Percentiles rank a stretch among this genome's conserved stretches.
Conservation (phyloP, 53 echinoderm and acorn worm genomes). For the Actinopyga echinites region DNA sequence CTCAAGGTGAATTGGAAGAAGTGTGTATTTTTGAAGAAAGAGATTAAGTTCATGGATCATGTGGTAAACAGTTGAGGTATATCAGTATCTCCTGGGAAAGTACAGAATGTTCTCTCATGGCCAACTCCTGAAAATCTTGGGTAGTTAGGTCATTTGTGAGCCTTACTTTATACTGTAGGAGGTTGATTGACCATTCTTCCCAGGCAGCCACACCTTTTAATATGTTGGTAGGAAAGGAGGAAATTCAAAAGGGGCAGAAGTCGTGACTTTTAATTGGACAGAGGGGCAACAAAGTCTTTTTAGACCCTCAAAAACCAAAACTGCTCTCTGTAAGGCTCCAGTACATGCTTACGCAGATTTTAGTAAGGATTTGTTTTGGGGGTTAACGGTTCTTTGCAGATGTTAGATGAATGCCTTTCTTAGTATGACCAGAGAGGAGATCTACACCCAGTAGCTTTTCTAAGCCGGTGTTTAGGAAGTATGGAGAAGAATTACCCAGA, state of each 20-base stretch:
- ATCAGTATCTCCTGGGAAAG: slow-evolving; percentile 47
- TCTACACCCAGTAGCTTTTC: slow-evolving; percentile 3
- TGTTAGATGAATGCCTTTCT: slow-evolving; percentile 13
- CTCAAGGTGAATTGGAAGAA: slow-evolving; percentile 10
- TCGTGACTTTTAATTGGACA: slow-evolving; percentile 5
- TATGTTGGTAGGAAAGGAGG: slow-evolving; percentile 16
- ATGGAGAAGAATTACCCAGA: slow-evolving; percentile 21
- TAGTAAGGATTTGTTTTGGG: slow-evolving; percentile 35
- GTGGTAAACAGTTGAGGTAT: slow-evolving; percentile 35
- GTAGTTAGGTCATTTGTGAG: slow-evolving; percentile 45
- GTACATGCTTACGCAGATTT: slow-evolving; percentile 50
- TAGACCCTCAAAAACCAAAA: slow-evolving; percentile 38
- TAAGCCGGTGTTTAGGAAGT: neutral
- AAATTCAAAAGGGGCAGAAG: neutral
- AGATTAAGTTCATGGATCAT: slow-evolving; percentile 53
- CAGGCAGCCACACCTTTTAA: slow-evolving; percentile 45
- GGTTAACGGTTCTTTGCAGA: slow-evolving; percentile 50
- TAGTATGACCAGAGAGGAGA: neutral
- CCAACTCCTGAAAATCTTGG: slow-evolving; percentile 16
- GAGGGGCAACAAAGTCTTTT: slow-evolving; percentile 42
- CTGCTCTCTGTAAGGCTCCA: slow-evolving; percentile 15
- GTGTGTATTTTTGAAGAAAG: slow-evolving; percentile 34
- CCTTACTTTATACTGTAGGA: slow-evolving; percentile 58
- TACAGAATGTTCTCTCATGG: slow-evolving; percentile 30
- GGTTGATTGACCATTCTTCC: slow-evolving; percentile 43